Base-by-base conservation (phyloP, 1,140 invertebrate genomes). In the Antheraea pernyi region DNA sequence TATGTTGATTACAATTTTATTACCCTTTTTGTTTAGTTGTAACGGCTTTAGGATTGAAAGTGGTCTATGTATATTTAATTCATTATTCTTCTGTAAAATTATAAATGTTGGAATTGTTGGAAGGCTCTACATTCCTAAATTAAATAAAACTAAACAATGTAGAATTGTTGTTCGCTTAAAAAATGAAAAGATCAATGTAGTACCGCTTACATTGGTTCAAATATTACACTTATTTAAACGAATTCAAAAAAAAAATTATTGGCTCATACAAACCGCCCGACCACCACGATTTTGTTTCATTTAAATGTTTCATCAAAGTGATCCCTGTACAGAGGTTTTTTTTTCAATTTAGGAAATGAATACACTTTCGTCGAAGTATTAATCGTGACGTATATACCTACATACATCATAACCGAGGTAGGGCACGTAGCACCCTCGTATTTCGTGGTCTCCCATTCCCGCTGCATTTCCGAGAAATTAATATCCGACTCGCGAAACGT, bases 401-500 rank as follows among this genome's bases (percentile, higher is more conserved):
- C 19, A 61, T 36, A 22, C n/a, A 61, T 61, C 60, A 61, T 61
- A 36, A 61, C 60, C 19, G 30, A 53, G 46, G 46, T 53, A 53
- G 13, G 30, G 19, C 60, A 61, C 60, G 60, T 61, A 22, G 19
- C 19, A n/a, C 7, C 30, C 60, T 61, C 60, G 19, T 61, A 61
- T 61, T 30, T 61, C 60, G 60, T 30, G 60, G 60, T 30, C 30
- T 61, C 22, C 67, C 37, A 73, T 73, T 66, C 67, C 70, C 36
- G 64, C 58, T 69, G 70, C 70, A 72, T 71, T 74, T 75, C 59
- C 46, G 36, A 65, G 70, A 63, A 71, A 75, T 75, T 75, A 75
- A 75, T 75, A 75, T 68, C 65, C 22, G 61, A 42, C 42, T 60
- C 3, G 11, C 19, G 59, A 36, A 58, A 69, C 73, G 73, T 75